Evolutionary conservation across 2,888 invertebrate species (phyloP).

Genomic region (Caenorhabditis auriculariae): DNA sequence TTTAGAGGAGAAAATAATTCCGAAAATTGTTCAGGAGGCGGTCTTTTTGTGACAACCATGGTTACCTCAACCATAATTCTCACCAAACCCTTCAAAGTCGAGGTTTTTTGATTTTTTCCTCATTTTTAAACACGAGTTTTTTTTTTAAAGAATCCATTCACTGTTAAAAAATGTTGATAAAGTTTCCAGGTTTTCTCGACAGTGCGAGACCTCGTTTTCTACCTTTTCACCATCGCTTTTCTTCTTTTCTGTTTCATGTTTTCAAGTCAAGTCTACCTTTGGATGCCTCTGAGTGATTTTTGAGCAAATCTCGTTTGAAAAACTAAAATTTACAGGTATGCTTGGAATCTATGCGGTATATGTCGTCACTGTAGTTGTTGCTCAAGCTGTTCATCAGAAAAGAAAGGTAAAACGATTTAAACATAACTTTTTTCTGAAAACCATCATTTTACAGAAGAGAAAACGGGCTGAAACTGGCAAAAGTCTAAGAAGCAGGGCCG

Average conservation of each 20-base stretch:
- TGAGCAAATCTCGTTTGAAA: not conserved
- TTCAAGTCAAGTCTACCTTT: conserved; percentile 66
- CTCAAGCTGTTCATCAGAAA: conserved; percentile 44
- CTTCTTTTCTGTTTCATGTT: conserved; percentile 67
- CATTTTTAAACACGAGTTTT: too few relatives aligned
- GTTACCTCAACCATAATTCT: conserved; percentile 71
- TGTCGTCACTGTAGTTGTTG: conserved; percentile 67
- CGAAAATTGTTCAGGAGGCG: conserved; percentile 68
- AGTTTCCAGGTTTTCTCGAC: conserved; percentile 63
- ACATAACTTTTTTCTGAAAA: too few relatives aligned
- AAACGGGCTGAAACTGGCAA: conserved; percentile 1
- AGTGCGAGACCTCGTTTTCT: conserved; percentile 69
- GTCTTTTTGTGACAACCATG: conserved; percentile 71
- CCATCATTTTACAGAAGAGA: conserved; percentile 9
- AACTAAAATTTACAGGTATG: conserved; percentile 61
- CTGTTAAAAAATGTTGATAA: too few relatives aligned
- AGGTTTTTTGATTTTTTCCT: conserved; percentile 30
- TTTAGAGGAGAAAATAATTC: not conserved
- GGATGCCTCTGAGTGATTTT: conserved; percentile 65
- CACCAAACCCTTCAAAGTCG: conserved; percentile 68
- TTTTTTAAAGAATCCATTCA: too few relatives aligned
- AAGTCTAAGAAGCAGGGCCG: conserved; percentile 7
- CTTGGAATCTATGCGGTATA: conserved; percentile 67
- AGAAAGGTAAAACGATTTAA: conserved; percentile 6
- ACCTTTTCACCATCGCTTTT: conserved; percentile 67